phyloP scores from a whole-genome alignment of 1,140 invertebrate genomes.

The Drosophila ficusphila region DNA sequence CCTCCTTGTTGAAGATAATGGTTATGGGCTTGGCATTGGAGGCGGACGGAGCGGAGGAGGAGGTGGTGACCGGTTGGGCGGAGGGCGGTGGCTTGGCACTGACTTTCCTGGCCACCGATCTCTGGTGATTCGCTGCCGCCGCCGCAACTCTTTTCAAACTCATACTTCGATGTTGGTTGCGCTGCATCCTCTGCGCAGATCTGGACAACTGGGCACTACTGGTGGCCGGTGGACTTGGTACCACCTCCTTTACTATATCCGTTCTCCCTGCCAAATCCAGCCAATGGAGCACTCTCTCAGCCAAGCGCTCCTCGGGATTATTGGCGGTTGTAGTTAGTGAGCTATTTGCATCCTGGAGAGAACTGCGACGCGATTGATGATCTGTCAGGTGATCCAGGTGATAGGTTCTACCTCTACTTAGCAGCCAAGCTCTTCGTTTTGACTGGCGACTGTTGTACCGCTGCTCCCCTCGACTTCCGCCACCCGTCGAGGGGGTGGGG shows the following conservation, averaged over 20 bases:
- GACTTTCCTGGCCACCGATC: slow-evolving; percentile 34
- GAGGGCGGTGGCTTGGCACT: slow-evolving; percentile 4
- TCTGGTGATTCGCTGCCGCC: slow-evolving; percentile 32
- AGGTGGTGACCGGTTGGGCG: slow-evolving; percentile 6
- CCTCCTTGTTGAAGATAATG: slow-evolving; percentile 82
- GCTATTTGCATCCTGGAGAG: slow-evolving; percentile 60
- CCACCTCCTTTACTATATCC: slow-evolving; percentile 50
- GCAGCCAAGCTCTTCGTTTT: slow-evolving; percentile 58
- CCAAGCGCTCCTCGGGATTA: slow-evolving; percentile 78
- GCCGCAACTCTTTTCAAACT: slow-evolving; percentile 44
- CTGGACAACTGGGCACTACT: slow-evolving; percentile 37
- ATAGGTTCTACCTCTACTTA: slow-evolving; percentile 57
- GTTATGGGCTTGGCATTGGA: slow-evolving; percentile 79
- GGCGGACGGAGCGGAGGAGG: slow-evolving; percentile 21
- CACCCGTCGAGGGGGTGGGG: neutral
- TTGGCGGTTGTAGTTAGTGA: slow-evolving; percentile 9
- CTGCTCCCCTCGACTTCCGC: slow-evolving; percentile 1
- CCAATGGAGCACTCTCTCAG: slow-evolving; percentile 81
- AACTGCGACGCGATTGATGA: slow-evolving; percentile 63
- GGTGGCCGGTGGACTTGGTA: neutral
- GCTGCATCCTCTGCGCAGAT: slow-evolving; percentile 33
- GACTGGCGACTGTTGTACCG: slow-evolving; percentile 43
- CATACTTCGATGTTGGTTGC: slow-evolving; percentile 37
- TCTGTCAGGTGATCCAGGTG: slow-evolving; percentile 53
- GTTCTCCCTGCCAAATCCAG: slow-evolving; percentile 72